Evolutionary conservation across 2,113 vertebrate genomes (phyloP), one percentile per base, ranked within the genome.

Genomic region (Cervus canadensis): DNA sequence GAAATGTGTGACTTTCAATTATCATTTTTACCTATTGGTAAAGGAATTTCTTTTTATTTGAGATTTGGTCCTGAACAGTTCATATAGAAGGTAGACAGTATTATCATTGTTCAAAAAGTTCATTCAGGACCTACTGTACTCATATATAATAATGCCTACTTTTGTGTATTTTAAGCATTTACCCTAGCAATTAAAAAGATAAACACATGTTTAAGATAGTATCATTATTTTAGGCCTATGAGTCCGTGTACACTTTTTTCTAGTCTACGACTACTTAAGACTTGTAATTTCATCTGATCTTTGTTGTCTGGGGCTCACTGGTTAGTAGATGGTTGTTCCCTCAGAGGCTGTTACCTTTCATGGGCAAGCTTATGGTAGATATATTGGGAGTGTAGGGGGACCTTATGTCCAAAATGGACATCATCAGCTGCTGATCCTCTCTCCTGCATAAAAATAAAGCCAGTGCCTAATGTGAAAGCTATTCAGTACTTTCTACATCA

Each of bases 131-230:
- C 36, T 89, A 33, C 67, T 40, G 67, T 9, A 59, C 50, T 64
- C 87, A n/a, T 25, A 60, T 48, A 64, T 28, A 96, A 83, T 30
- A 57, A 1, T n/a, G 12, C 12, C 28, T 90, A 16, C 2, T 52
- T 60, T 82, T 33, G 14, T 21, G 82, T 95, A 86, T 82, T 96
- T 96, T 50, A 82, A 93, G 21, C 10, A 91, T 82, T 94, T 64
- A 57, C 0, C 14, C 11, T 85, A 6, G 14, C 17, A 87, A 28
- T 59, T 87, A 93, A 56, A 85, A 90, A 67, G 5, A 54, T 36
- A 88, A 92, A 60, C 5, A 48, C 54, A 81, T 82, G 30, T 40
- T 83, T 67, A 87, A 91, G 26, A n/a, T 5, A 60, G 71, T 28
- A 57, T 36, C 43, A 93, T 91, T 83, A 43, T 25, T 79, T 79